Conservation (phyloP, 2,797 vertebrate genomes). For the Bradypus variegatus region DNA sequence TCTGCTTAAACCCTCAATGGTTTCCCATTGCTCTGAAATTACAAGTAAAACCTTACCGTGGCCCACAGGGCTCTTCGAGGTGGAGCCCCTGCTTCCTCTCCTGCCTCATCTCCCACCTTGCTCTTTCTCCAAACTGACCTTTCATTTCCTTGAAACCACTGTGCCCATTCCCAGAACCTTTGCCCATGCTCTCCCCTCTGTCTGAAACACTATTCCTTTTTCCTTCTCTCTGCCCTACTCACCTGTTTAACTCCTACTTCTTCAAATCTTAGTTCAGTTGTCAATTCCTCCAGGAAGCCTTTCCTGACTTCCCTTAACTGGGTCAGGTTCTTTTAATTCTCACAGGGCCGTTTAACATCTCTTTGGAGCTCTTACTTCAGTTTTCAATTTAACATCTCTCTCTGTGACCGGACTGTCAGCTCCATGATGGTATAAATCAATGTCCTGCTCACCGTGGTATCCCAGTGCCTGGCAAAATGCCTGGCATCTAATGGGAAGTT, state of each 20-base stretch:
- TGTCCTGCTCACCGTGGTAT: slow-evolving; percentile 18
- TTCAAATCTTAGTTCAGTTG: background rate
- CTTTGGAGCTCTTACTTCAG: background rate
- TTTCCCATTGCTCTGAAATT: background rate
- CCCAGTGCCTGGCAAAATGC: slow-evolving; percentile 35
- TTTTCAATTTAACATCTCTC: slow-evolving; percentile 43
- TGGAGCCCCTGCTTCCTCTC: background rate
- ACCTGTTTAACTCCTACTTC: background rate
- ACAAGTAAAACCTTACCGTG: background rate
- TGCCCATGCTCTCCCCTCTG: background rate
- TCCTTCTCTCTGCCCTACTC: background rate
- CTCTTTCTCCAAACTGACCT: background rate
- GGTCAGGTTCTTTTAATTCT: background rate
- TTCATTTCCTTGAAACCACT: background rate
- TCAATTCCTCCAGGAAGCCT: slow-evolving; percentile 14
- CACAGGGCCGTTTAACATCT: background rate
- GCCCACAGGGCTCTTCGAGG: background rate
- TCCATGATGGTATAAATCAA: background rate
- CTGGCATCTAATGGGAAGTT: slow-evolving; percentile 27
- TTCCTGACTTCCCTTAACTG: slow-evolving; percentile 6
- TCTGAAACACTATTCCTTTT: background rate
- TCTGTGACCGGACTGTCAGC: background rate
- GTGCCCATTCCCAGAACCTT: background rate
- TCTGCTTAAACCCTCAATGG: too few relatives aligned
- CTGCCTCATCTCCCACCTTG: background rate